phyloP scores from a whole-genome alignment of 2,797 vertebrate genomes.

The Momotus momota region DNA sequence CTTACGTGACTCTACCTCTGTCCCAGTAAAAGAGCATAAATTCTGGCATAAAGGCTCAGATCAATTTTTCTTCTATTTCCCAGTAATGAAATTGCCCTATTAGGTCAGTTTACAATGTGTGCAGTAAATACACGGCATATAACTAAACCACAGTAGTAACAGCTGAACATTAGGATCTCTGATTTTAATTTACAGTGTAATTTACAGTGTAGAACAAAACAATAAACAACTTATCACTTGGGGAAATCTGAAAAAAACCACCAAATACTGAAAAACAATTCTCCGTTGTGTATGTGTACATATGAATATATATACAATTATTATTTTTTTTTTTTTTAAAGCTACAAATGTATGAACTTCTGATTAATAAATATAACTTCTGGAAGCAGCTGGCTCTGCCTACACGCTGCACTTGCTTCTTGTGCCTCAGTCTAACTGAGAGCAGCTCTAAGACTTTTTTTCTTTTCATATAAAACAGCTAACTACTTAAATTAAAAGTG shows the following conservation, averaged over 20 bases:
- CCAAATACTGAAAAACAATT: neutral
- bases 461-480: neutral
- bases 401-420: neutral
- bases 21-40: neutral
- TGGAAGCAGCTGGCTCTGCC: neutral
- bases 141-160: conserved; percentile 40
- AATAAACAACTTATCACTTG: neutral
- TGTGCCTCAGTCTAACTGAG: neutral
- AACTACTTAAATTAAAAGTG: conserved; percentile 6
- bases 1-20: neutral
- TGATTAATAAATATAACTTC: neutral
- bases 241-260: neutral
- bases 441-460: neutral
- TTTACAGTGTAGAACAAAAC: neutral
- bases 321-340: neutral
- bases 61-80: neutral
- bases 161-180: neutral
- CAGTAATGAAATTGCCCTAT: neutral
- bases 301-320: neutral
- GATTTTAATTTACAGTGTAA: conserved; percentile 12
- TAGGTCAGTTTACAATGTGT: neutral
- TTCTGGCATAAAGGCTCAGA: neutral
- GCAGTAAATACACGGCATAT: neutral
- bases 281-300: neutral
- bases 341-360: neutral